These are phyloP conservation scores for Melanaphis sacchari DNA, from an alignment of 1,140 invertebrate genomes.

Conservation along the genomic window DNA sequence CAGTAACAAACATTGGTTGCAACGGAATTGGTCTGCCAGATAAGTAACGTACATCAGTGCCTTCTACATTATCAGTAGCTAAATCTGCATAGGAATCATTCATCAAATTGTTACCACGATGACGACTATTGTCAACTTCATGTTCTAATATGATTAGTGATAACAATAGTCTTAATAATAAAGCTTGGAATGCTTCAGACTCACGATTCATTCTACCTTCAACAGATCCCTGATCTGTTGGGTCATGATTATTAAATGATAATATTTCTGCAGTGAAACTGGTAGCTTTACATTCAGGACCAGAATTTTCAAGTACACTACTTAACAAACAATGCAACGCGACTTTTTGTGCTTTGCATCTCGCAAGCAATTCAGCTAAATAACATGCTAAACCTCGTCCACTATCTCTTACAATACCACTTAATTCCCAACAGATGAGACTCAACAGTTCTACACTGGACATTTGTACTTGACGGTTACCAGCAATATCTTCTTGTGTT, in stretches of 20 bases:
- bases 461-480: constrained; percentile 79
- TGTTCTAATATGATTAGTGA: constrained; percentile 82
- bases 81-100: constrained; percentile 62
- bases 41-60: constrained; percentile 69
- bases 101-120: constrained; percentile 51
- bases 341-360: constrained; percentile 90
- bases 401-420: constrained; percentile 82
- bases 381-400: constrained; percentile 82
- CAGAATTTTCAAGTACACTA: constrained; percentile 73
- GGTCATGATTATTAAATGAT: constrained; percentile 75
- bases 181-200: constrained; percentile 46
- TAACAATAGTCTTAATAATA: constrained; percentile 69
- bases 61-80: constrained; percentile 51
- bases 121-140: constrained; percentile 61
- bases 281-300: constrained; percentile 60
- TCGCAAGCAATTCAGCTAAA: constrained; percentile 79
- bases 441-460: constrained; percentile 80
- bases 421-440: constrained; percentile 78
- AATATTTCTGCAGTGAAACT: constrained; percentile 86
- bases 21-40: constrained; percentile 75
- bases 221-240: constrained; percentile 67
- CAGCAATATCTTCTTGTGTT: constrained; percentile 76
- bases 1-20: constrained; percentile 86
- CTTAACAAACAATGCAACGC: constrained; percentile 83
- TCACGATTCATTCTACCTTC: constrained; percentile 71